A percentile compares a stretch with the other conserved stretches of the same genome.
Conservation (phyloP, 2,113 vertebrate genomes). For the Rhodinocichla rosea region DNA sequence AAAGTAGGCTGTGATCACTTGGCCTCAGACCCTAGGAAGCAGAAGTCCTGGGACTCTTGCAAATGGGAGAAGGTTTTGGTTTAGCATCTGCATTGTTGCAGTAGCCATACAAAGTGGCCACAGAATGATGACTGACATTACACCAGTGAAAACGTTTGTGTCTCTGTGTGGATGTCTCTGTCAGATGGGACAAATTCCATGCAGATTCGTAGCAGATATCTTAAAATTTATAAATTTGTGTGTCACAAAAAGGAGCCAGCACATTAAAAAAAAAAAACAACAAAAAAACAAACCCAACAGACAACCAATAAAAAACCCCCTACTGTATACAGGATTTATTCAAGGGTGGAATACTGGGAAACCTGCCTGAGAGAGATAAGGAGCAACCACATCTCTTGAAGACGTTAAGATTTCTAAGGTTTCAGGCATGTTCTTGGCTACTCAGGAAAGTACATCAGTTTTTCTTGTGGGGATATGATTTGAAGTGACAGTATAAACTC, state of each 20-base stretch:
- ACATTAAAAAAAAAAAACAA: not conserved
- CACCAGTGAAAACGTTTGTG: accelerated
- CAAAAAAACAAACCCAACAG: not conserved
- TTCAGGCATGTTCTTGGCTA: not conserved
- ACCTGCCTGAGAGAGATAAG: not conserved
- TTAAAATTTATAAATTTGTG: not conserved
- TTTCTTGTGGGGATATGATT: not conserved
- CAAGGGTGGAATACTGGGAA: not conserved
- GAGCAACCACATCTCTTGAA: not conserved
- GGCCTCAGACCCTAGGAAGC: not conserved
- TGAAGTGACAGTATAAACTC: not conserved
- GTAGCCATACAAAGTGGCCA: not conserved
- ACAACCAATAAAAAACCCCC: not conserved
- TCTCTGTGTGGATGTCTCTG: not conserved
- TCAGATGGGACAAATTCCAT: not conserved
- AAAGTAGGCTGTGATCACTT: not conserved
- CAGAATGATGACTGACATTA: not conserved
- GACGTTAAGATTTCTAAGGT: not conserved
- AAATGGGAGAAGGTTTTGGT: not conserved
- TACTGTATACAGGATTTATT: not conserved
- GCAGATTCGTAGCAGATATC: not conserved
- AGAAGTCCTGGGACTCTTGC: not conserved
- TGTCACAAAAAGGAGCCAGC: not conserved
- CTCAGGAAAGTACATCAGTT: not conserved
- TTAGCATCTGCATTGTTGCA: not conserved